A percentile compares a stretch with the other conserved stretches of the same genome.
phyloP scores from a whole-genome alignment of 1,140 invertebrate genomes.

The Cotesia chilonis region DNA sequence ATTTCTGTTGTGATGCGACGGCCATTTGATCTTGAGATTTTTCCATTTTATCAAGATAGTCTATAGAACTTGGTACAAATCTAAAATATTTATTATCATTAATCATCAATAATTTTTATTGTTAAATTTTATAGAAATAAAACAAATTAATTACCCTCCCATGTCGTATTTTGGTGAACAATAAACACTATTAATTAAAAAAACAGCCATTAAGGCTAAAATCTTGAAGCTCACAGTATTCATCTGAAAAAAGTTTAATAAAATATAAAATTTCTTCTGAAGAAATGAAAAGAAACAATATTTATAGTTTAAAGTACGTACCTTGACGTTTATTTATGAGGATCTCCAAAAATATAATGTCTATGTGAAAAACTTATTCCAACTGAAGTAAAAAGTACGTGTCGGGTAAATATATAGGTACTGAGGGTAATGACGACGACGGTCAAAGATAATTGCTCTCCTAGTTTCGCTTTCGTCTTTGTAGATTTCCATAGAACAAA shows the following conservation, averaged over 20 bases:
- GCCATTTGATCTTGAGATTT: conserved; percentile 59
- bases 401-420: conserved; percentile 55
- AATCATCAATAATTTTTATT: not conserved
- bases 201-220: conserved; percentile 26
- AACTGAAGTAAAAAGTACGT: conserved; percentile 19
- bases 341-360: not conserved
- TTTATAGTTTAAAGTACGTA: not conserved
- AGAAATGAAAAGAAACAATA: conserved; percentile 31
- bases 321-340: not conserved
- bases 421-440: conserved; percentile 43
- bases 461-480: conserved; percentile 63
- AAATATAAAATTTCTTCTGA: not conserved
- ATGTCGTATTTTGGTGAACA: conserved; percentile 57
- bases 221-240: conserved; percentile 4
- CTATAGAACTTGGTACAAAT: conserved; percentile 60
- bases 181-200: conserved; percentile 37
- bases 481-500: conserved; percentile 52
- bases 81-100: conserved; percentile 40
- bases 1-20: conserved; percentile 44
- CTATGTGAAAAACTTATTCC: conserved; percentile 5
- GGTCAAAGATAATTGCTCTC: conserved; percentile 56
- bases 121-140: not conserved
- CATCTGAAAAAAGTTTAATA: conserved; percentile 31
- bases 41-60: conserved; percentile 53
- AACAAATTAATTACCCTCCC: conserved; percentile 46